phyloP scores from a whole-genome alignment of 2,888 invertebrate species.

The Drosophila greeni region DNA sequence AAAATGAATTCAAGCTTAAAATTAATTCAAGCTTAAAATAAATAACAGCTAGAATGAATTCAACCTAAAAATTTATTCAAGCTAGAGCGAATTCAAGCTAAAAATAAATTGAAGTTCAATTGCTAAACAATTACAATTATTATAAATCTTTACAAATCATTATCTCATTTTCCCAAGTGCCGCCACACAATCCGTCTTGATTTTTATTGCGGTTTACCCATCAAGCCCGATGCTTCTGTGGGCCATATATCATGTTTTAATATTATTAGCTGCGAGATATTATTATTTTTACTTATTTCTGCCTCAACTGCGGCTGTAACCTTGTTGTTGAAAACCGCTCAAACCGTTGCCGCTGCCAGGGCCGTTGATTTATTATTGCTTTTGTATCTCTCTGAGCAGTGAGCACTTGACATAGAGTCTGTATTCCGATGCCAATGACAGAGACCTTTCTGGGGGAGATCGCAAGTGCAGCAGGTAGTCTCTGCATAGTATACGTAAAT shows the following conservation, averaged over 20 bases:
- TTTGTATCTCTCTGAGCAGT: constrained; percentile 12
- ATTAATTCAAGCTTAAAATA: too few relatives aligned
- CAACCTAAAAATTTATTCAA: neutral
- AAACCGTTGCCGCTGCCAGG: constrained; percentile 41
- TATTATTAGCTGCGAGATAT: constrained; percentile 34
- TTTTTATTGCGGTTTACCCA: constrained; percentile 49
- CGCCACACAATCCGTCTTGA: constrained; percentile 12
- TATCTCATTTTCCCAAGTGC: neutral
- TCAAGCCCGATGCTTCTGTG: constrained; percentile 28
- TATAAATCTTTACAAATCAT: too few relatives aligned
- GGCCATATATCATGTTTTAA: constrained; percentile 25
- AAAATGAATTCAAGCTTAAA: too few relatives aligned
- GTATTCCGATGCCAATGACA: constrained; percentile 16
- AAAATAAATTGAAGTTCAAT: too few relatives aligned
- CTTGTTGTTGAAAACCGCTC: constrained; percentile 43
- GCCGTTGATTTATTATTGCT: constrained; percentile 33
- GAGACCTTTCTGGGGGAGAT: constrained; percentile 12
- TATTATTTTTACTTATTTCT: constrained; percentile 26
- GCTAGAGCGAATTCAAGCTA: too few relatives aligned
- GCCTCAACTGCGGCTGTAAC: constrained; percentile 44
- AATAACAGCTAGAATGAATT: too few relatives aligned
- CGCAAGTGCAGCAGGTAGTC: constrained; percentile 7
- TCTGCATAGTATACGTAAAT: constrained; percentile 1
- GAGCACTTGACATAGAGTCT: constrained; percentile 27
- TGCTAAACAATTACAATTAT: too few relatives aligned